Evolutionary conservation across 2,113 vertebrate species (phyloP).

Genomic region (Siniperca chuatsi): DNA sequence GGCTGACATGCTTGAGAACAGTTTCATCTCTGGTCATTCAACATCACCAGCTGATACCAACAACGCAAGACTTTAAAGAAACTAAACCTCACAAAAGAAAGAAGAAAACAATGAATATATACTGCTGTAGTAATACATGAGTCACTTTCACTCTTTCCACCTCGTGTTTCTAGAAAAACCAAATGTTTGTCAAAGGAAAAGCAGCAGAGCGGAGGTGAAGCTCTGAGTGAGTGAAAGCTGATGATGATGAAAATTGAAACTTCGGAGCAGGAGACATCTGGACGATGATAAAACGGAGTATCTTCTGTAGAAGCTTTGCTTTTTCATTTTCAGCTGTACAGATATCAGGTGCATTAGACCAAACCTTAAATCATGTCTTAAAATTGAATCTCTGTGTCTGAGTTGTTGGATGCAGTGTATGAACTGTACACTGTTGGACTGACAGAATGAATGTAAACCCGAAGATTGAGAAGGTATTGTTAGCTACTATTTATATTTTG

Average conservation of each 20-base stretch:
- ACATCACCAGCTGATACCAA: constrained; percentile 25
- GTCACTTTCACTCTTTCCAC: constrained; percentile 11
- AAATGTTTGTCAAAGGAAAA: neutral
- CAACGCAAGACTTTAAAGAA: constrained; percentile 2
- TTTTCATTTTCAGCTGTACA: constrained; percentile 35
- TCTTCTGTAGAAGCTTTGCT: neutral
- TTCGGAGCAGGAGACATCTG: neutral
- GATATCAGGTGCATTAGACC: constrained; percentile 35
- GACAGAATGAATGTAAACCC: constrained; percentile 70
- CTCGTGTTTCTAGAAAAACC: constrained; percentile 16
- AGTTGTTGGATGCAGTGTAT: neutral
- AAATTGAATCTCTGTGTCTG: neutral
- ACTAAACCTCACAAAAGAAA: neutral
- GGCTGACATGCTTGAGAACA: constrained; percentile 13
- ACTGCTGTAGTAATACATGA: constrained; percentile 5
- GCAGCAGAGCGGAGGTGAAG: neutral
- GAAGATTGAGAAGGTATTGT: constrained; percentile 12
- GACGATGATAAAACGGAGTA: neutral
- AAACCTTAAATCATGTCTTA: constrained; percentile 33
- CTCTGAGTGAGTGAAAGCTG: neutral
- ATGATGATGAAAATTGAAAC: neutral
- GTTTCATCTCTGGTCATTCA: constrained; percentile 7
- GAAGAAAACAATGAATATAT: constrained; percentile 5
- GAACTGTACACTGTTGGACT: constrained; percentile 28
- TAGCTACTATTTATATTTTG: constrained; percentile 31